Evolutionary conservation across 2,113 vertebrate genomes (phyloP).

Genomic region (Neopipo cinnamomea): DNA sequence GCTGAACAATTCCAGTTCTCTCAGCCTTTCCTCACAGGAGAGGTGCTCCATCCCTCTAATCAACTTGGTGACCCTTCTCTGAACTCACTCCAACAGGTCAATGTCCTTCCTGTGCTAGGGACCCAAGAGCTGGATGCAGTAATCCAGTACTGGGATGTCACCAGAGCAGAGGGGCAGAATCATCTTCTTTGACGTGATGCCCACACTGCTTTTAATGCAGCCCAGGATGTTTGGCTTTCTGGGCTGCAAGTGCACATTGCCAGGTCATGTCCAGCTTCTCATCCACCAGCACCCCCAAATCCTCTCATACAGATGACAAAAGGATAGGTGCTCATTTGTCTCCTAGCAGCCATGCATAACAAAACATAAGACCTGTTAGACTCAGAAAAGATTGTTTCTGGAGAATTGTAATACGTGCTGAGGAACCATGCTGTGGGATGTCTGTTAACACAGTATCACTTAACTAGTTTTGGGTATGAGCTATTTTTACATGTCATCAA

Average conservation of each 20-base stretch:
- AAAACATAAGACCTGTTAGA: not conserved
- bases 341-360: not conserved
- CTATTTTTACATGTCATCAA: not conserved
- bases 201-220: fast-evolving
- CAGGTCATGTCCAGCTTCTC: not conserved
- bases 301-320: not conserved
- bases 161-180: not conserved
- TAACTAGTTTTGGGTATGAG: not conserved
- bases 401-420: not conserved
- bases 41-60: not conserved
- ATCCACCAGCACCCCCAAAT: not conserved
- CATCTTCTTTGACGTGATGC: not conserved
- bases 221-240: fast-evolving
- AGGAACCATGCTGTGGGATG: not conserved
- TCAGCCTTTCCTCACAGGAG: not conserved
- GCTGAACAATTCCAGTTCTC: fast-evolving
- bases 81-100: not conserved
- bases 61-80: not conserved
- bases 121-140: not conserved
- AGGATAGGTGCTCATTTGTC: not conserved
- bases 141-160: not conserved
- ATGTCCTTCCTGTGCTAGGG: not conserved
- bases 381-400: not conserved
- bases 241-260: too few relatives aligned
- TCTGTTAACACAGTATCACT: not conserved